phyloP scores from a whole-genome alignment of 2,797 vertebrate species.

The Gambelia wislizenii region DNA sequence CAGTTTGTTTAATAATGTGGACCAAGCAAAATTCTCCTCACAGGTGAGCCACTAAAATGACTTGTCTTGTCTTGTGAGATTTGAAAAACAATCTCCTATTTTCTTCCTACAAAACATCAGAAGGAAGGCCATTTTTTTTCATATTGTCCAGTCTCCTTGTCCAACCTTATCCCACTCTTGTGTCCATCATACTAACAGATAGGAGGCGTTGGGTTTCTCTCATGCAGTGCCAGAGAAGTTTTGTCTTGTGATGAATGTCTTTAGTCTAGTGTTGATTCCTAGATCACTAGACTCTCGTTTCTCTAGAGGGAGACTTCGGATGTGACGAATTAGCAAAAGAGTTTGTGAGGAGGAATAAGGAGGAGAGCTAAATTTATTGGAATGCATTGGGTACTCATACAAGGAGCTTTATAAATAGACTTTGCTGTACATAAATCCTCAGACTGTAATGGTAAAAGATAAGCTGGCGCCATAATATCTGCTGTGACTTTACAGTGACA shows the following conservation, averaged over 20 bases:
- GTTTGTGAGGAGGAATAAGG: neutral
- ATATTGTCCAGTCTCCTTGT: neutral
- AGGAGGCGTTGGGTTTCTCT: neutral
- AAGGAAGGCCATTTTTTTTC: neutral
- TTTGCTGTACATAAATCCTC: slow-evolving; percentile 63
- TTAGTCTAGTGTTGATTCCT: neutral
- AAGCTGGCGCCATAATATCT: slow-evolving; percentile 42
- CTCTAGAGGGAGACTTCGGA: neutral
- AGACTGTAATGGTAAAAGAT: slow-evolving; percentile 51
- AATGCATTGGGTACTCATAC: slow-evolving; percentile 39
- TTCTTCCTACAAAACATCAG: neutral
- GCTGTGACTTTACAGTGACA: slow-evolving; percentile 36
- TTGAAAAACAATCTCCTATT: neutral
- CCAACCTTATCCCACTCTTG: neutral
- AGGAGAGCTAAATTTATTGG: slow-evolving; percentile 56
- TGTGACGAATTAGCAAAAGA: slow-evolving; percentile 36
- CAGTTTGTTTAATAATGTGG: neutral
- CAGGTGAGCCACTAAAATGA: neutral
- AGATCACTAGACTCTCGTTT: neutral
- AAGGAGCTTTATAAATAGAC: slow-evolving; percentile 59
- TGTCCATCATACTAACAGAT: neutral
- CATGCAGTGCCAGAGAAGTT: slow-evolving; percentile 9
- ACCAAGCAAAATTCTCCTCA: neutral
- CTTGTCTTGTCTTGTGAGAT: neutral
- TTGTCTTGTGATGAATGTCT: neutral